Base-by-base conservation (phyloP, 2,888 invertebrate species). In the Lycocerus yunnanus region DNA sequence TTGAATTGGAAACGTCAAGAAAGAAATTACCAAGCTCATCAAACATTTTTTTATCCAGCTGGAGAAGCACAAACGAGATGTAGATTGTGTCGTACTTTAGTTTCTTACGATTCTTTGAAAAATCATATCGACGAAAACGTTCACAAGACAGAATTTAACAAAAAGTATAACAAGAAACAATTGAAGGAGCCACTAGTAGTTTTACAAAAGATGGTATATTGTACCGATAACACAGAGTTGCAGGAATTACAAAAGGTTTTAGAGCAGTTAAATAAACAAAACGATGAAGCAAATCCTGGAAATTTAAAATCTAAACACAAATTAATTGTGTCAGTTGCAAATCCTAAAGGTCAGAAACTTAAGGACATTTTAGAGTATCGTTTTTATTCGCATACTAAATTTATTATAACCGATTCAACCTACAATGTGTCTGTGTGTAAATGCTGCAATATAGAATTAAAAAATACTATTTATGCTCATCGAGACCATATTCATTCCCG, bases 1-100 rank as follows among this genome's bases (percentile, higher is more conserved):
- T 80, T 82, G 16, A 73, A 77, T 58, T 85, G 84, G 80, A 69
- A 78, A 8, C 80, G 77, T 63, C 78, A 82, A 69, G 84, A 84
- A 15, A 58, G 71, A 0, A 18, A 58, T 5, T 80, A 80, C 74
- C 85, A 85, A 71, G 80, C 83, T 6, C 84, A 84, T 74, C 85
- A 84, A 79, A 78, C 82, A 11, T 82, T 82, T 77, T 84, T 85
- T 72, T 68, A 74, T 15, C 82, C 83, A 13, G 74, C 78, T 15
- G 20, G 69, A 13, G 61, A 59, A n/a, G 11, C 5, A 15, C 11
- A 43, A 14, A 20, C 71, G 6, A 11, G 9, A n/a, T 76, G 73
- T 15, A 18, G 18, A 18, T 24, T 68, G 15, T 76, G 73, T 58
- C 20, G 11, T 11, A 59, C 18, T 14, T 18, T 14, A 10, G 68